Conservation (phyloP, 2,888 invertebrate species). For the Coronaproctus castanopsis region DNA sequence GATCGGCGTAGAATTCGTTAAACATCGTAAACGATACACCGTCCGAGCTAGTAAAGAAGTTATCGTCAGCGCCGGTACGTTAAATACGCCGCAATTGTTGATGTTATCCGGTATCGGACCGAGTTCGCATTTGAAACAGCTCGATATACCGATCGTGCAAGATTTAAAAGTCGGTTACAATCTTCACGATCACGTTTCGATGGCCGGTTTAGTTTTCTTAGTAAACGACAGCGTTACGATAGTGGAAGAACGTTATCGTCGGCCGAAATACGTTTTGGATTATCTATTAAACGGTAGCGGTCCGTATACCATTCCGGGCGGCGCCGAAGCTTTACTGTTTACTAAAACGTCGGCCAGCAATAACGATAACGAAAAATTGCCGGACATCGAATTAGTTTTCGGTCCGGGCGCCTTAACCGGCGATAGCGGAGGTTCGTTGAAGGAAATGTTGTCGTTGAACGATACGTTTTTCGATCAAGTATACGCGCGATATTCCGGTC, state of each 20-base stretch:
- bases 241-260: conserved; percentile 20
- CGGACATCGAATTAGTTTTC: conserved; percentile 32
- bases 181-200: conserved; percentile 28
- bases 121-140: conserved; percentile 24
- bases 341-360: conserved; percentile 28
- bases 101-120: conserved; percentile 57
- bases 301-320: conserved; percentile 27
- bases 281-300: conserved; percentile 26
- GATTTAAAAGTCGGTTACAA: conserved; percentile 29
- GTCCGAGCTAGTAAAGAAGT: conserved; percentile 54
- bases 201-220: conserved; percentile 26
- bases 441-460: conserved; percentile 24
- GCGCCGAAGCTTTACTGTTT: conserved; percentile 29
- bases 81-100: conserved; percentile 72
- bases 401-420: conserved; percentile 30
- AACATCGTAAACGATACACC: conserved; percentile 17
- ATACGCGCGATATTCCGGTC: conserved; percentile 28
- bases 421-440: conserved; percentile 28
- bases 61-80: conserved; percentile 64
- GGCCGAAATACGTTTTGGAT: conserved; percentile 24
- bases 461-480: conserved; percentile 27
- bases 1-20: conserved; percentile 26
- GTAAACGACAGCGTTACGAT: conserved; percentile 23
- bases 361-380: conserved; percentile 25
- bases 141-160: conserved; percentile 26